phyloP scores from a whole-genome alignment of 1,140 invertebrate species.

The Subanguina moxae region DNA sequence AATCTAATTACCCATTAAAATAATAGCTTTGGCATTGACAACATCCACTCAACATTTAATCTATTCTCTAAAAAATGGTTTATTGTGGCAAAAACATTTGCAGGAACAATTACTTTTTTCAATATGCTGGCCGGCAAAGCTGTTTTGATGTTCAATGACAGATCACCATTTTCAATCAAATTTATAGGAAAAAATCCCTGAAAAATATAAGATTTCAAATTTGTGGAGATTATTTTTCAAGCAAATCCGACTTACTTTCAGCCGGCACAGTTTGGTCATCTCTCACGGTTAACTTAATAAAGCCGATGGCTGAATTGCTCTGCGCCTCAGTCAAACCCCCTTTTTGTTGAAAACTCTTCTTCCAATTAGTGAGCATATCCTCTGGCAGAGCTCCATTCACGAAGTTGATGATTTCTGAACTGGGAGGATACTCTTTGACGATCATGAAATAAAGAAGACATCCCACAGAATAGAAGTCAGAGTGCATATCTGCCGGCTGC shows the following conservation, averaged over 20 bases:
- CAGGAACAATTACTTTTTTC: no score
- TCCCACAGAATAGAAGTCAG: background rate
- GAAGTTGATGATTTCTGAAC: background rate
- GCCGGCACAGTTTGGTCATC: background rate
- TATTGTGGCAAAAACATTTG: no score
- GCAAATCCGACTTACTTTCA: background rate
- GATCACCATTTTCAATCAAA: no score
- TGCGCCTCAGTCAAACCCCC: conserved; percentile 3
- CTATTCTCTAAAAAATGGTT: no score
- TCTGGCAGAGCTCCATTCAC: background rate
- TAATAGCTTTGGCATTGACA: no score
- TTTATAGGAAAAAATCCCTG: no score
- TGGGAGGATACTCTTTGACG: background rate
- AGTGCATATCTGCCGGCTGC: background rate
- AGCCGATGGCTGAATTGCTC: background rate
- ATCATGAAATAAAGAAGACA: background rate
- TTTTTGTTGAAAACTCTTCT: background rate
- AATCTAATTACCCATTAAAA: no score
- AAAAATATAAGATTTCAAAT: no score
- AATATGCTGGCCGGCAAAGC: no score
- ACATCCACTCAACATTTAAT: no score
- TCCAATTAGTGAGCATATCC: background rate
- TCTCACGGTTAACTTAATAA: background rate
- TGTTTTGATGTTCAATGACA: no score
- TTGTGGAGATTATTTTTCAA: no score